Evolutionary conservation across 2,797 vertebrate species (phyloP), one percentile per base, ranked within the genome.

Genomic region (Platalea minor): DNA sequence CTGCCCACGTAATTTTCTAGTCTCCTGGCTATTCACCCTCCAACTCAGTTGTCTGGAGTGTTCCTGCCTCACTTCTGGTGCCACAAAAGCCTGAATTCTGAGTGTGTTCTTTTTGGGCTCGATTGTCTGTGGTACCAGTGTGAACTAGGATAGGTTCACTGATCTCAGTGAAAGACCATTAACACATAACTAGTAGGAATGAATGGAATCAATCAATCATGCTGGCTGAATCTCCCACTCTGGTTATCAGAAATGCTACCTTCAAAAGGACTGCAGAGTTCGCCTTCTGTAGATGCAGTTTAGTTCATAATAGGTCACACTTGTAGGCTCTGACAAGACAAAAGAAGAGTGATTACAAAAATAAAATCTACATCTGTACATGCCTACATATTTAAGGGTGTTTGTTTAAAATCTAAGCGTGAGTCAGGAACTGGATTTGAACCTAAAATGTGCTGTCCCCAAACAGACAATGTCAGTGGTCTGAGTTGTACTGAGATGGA

Each of bases 1-100:
- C 54, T 64, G 79, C 68, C 89, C 45, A 37, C 79, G 87, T 95
- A 81, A 92, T 97, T 97, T 89, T 94, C 57, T 60, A 51, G 39
- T 69, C n/a, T 91, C 60, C 37, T 72, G 5, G 2, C 53, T 85
- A 75, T 79, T 96, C 41, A 79, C 23, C 37, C 64, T 86, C 70
- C 67, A 74, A 1, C 17, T 78, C 25, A 33, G 10, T 60, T 92
- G 25, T 48, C 70, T 78, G 28, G 16, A 61, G 23, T 43, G 18
- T 37, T 64, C n/a, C 65, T 35, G 24, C 37, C n/a, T 70, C n/a
- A 39, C 5, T 53, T 81, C 20, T 65, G 46, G 25, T 75, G n/a
- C 24, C 35, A 37, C 24, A 41, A 28, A 85, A 83, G 39, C 39
- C 21, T 41, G 63, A 70, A 67, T 78, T 75, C 28, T 63, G 50